Evolutionary conservation across 2,113 vertebrate species (phyloP).

Genomic region (Ia io): DNA sequence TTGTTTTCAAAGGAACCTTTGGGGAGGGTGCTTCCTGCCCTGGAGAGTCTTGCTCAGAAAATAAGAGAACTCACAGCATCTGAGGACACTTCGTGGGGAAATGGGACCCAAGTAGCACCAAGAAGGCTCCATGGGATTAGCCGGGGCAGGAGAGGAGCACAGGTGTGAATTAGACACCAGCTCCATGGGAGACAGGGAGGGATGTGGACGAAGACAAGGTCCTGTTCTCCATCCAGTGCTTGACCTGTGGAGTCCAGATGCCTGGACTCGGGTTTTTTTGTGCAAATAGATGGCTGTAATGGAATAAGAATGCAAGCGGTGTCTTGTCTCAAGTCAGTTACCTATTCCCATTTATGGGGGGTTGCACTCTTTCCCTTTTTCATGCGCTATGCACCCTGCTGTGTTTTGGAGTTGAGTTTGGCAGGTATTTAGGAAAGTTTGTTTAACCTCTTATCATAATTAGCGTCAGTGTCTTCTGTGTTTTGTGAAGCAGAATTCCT

Average conservation of each 20-base stretch:
- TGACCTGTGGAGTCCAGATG: background rate
- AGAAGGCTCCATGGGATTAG: background rate
- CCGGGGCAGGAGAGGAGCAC: background rate
- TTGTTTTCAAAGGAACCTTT: background rate
- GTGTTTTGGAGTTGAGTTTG: background rate
- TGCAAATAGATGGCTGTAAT: background rate
- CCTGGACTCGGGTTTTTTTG: background rate
- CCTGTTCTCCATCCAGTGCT: background rate
- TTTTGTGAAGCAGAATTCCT: background rate
- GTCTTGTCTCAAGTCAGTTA: background rate
- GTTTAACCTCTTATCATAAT: background rate
- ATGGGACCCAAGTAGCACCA: background rate
- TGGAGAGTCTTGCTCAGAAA: background rate
- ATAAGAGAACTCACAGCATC: background rate
- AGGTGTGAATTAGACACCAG: background rate
- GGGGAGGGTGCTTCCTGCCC: background rate
- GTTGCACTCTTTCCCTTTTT: background rate
- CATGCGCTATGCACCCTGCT: background rate
- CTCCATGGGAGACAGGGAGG: background rate
- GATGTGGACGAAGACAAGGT: background rate
- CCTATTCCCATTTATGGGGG: background rate
- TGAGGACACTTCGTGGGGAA: background rate
- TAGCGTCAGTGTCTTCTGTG: background rate
- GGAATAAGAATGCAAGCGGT: background rate
- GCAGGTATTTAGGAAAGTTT: background rate